A percentile compares a stretch with the other conserved stretches of the same genome.
Evolutionary conservation across 2,888 invertebrate genomes (phyloP).

Genomic region (Perithous albicinctus): DNA sequence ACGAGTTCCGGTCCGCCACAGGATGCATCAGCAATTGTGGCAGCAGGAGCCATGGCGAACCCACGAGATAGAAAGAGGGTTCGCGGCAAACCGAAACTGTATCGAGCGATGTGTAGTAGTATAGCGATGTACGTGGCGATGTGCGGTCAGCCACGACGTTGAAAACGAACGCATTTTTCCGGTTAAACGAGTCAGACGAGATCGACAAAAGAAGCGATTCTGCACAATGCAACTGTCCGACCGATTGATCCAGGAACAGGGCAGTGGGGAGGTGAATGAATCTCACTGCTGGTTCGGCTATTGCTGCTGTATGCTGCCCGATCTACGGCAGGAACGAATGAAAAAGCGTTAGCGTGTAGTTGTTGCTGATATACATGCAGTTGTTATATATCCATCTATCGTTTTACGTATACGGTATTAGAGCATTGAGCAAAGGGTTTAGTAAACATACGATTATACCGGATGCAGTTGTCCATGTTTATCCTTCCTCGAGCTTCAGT

Average conservation of each 20-base stretch:
- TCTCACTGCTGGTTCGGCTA: conserved; percentile 41
- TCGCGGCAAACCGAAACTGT: conserved; percentile 19
- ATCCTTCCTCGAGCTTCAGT: conserved; percentile 25
- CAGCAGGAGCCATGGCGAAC: conserved; percentile 28
- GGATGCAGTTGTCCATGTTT: conserved; percentile 53
- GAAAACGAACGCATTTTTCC: conserved; percentile 67
- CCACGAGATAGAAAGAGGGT: conserved; percentile 23
- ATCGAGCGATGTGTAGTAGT: conserved; percentile 22
- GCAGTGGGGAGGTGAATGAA: background rate
- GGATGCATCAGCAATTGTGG: conserved; percentile 28
- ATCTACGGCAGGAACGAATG: conserved; percentile 37
- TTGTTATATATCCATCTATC: conserved; percentile 22
- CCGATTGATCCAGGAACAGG: conserved; percentile 57
- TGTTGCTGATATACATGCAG: conserved; percentile 23
- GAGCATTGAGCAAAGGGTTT: conserved; percentile 51
- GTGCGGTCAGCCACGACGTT: conserved; percentile 61
- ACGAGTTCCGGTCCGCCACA: conserved; percentile 31
- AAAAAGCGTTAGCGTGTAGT: conserved; percentile 49
- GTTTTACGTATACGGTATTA: conserved; percentile 40
- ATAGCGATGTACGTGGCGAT: conserved; percentile 47
- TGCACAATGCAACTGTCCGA: conserved; percentile 60
- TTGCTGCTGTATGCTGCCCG: conserved; percentile 35
- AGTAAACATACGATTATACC: conserved; percentile 52
- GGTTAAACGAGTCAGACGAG: conserved; percentile 64
- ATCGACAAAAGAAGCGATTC: conserved; percentile 64